phyloP scores from a whole-genome alignment of 2,888 invertebrate genomes.

The Lasioglossum calceatum region DNA sequence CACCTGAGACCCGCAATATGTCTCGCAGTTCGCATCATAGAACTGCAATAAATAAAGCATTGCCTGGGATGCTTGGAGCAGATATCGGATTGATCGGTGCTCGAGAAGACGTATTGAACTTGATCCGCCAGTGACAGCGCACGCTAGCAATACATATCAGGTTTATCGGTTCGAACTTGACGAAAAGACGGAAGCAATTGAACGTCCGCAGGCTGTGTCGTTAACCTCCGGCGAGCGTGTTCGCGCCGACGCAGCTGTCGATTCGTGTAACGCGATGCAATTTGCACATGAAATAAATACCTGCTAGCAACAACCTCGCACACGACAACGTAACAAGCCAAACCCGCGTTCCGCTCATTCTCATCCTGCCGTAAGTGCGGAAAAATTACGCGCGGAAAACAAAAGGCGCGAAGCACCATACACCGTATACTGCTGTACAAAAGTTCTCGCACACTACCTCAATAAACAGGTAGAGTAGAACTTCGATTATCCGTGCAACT shows the following conservation, averaged over 20 bases:
- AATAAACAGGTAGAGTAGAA: neutral
- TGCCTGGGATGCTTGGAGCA: neutral
- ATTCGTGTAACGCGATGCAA: constrained; percentile 54
- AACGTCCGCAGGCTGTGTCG: constrained; percentile 54
- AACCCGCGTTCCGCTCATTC: neutral
- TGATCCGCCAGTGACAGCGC: neutral
- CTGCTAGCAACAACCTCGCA: constrained; percentile 47
- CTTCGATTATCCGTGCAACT: no score
- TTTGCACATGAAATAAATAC: constrained; percentile 58
- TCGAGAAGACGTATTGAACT: neutral
- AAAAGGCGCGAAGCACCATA: neutral
- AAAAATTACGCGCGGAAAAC: neutral
- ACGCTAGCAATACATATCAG: neutral
- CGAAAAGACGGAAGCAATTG: constrained; percentile 52
- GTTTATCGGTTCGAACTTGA: constrained; percentile 35
- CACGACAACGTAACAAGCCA: constrained; percentile 31
- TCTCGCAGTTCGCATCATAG: neutral
- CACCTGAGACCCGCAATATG: neutral
- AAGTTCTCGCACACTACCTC: neutral
- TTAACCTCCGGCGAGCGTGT: constrained; percentile 59
- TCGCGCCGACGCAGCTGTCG: constrained; percentile 11
- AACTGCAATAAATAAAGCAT: neutral
- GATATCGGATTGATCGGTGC: neutral
- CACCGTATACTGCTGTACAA: neutral
- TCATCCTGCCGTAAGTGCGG: no score